Percentiles rank a stretch among this genome's conserved stretches.
Evolutionary conservation across 2,113 vertebrate species (phyloP).

Genomic region (Colinus virginianus): DNA sequence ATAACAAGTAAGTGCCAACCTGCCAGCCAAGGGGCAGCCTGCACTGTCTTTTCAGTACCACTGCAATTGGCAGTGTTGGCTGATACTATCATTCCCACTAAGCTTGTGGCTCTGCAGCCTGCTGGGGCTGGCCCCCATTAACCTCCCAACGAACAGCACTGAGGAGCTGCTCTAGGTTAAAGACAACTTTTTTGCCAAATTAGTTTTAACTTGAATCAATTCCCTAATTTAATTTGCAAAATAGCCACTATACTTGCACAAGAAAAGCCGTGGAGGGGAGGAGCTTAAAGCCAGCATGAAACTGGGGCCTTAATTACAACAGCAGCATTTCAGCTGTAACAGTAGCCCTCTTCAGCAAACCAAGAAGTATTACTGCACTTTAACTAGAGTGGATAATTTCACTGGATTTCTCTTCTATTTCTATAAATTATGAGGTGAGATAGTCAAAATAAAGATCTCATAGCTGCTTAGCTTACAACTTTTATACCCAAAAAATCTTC

Average conservation of each 20-base stretch:
- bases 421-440: neutral
- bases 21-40: neutral
- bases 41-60: neutral
- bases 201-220: neutral
- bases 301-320: neutral
- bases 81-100: neutral
- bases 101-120: neutral
- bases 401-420: neutral
- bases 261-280: neutral
- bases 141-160: neutral
- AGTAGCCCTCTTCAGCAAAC: neutral
- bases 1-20: neutral
- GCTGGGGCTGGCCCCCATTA: neutral
- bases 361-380: neutral
- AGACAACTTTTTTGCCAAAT: neutral
- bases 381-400: neutral
- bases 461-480: neutral
- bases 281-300: neutral
- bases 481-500: neutral
- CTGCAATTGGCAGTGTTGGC: rapidly evolving
- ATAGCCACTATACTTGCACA: neutral
- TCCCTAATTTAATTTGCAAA: neutral
- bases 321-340: neutral
- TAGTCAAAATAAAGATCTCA: neutral
- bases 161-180: neutral